phyloP scores from a whole-genome alignment of 2,113 vertebrate genomes.

The Eidolon helvum region DNA sequence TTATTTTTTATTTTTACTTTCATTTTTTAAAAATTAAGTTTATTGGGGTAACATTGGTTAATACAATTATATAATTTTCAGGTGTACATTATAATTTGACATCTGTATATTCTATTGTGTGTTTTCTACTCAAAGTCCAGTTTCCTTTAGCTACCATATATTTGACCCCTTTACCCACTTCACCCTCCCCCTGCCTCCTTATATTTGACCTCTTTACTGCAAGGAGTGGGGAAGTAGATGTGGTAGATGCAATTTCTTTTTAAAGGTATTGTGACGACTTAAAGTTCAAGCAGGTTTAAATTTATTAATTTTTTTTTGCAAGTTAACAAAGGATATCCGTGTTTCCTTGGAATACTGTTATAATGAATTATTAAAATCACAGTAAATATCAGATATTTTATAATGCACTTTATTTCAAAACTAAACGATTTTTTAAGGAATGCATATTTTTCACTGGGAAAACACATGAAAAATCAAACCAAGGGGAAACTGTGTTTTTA shows the following conservation, averaged over 20 bases:
- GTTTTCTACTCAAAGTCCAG: too few relatives aligned
- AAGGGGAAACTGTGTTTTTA: constrained; percentile 45
- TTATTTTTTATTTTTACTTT: too few relatives aligned
- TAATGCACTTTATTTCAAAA: constrained; percentile 44
- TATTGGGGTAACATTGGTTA: too few relatives aligned
- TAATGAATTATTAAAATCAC: constrained; percentile 50
- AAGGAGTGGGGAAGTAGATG: too few relatives aligned
- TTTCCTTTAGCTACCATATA: too few relatives aligned
- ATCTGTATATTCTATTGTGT: too few relatives aligned
- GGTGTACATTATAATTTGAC: too few relatives aligned
- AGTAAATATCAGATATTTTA: constrained; percentile 2
- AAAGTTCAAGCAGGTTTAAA: constrained; percentile 12
- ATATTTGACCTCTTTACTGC: too few relatives aligned
- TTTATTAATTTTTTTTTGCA: neutral
- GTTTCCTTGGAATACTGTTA: neutral
- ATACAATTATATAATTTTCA: too few relatives aligned
- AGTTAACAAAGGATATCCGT: constrained; percentile 3
- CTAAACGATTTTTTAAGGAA: constrained; percentile 22
- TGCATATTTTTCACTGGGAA: constrained; percentile 57
- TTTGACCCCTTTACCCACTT: too few relatives aligned
- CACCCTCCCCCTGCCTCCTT: too few relatives aligned
- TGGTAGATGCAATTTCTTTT: neutral
- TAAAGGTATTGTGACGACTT: neutral
- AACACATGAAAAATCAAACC: constrained; percentile 53
- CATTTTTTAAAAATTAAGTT: too few relatives aligned